These are phyloP conservation scores for Chloebia gouldiae DNA, from an alignment of 2,113 vertebrate species.

Conservation along the genomic window DNA sequence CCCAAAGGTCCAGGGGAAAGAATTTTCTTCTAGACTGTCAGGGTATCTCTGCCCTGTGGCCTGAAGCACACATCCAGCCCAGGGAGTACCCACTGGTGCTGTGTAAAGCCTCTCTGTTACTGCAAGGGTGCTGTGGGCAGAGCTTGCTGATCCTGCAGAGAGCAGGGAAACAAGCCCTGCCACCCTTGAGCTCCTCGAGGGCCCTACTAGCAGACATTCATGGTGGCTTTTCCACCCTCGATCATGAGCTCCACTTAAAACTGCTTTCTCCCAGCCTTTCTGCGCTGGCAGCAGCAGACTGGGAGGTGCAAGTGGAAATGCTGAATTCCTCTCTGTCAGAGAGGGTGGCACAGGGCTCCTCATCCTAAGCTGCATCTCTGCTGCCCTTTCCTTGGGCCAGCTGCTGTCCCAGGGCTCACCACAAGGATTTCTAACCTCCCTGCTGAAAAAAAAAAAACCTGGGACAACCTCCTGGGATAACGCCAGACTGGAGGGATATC, in stretches of 20 bases:
- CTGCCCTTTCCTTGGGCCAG: background rate
- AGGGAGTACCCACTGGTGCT: background rate
- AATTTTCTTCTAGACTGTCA: background rate
- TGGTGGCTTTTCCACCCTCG: background rate
- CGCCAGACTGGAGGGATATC: background rate
- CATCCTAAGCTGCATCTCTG: background rate
- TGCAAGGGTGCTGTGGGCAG: background rate
- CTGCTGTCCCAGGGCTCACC: background rate
- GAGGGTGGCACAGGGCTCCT: background rate
- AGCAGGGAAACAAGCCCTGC: background rate
- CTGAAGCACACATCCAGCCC: background rate
- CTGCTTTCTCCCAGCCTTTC: background rate
- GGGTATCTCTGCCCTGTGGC: background rate
- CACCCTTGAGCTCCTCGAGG: background rate
- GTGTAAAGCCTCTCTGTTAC: background rate
- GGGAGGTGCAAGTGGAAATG: background rate
- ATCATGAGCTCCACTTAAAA: background rate
- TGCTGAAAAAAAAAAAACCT: background rate
- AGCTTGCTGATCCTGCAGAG: background rate
- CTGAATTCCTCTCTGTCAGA: fast-evolving
- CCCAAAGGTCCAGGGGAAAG: background rate
- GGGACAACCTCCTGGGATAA: background rate
- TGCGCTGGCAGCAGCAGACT: background rate
- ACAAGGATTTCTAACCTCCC: fast-evolving
- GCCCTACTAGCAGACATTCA: fast-evolving